Evolutionary conservation across 2,113 vertebrate genomes (phyloP).

Genomic region (Podarcis muralis): DNA sequence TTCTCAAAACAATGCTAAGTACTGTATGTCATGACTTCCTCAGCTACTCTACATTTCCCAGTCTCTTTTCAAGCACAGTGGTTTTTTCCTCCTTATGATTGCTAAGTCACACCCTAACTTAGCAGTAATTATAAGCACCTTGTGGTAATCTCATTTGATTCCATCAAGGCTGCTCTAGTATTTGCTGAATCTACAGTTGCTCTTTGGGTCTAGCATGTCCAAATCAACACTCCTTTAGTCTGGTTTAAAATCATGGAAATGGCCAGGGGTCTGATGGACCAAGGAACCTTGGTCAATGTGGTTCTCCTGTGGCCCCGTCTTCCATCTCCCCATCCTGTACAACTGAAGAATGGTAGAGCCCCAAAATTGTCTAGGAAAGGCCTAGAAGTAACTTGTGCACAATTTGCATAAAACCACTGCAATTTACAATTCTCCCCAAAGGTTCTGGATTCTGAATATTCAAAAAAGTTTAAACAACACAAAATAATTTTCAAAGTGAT

Average conservation of each 20-base stretch:
- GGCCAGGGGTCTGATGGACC: not conserved
- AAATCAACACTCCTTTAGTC: too few relatives aligned
- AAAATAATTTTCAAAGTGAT: not conserved
- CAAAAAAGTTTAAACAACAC: not conserved
- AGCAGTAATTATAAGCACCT: too few relatives aligned
- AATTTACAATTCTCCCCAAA: not conserved
- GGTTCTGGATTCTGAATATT: not conserved
- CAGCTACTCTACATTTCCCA: too few relatives aligned
- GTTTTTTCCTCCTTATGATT: too few relatives aligned
- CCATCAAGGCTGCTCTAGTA: too few relatives aligned
- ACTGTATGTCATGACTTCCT: too few relatives aligned
- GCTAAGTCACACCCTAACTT: too few relatives aligned
- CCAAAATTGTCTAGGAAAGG: not conserved
- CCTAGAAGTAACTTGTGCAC: not conserved
- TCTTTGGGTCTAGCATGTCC: too few relatives aligned
- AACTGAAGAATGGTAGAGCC: not conserved
- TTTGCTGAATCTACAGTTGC: too few relatives aligned
- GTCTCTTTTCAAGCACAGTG: too few relatives aligned
- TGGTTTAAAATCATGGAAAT: not conserved
- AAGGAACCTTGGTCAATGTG: not conserved
- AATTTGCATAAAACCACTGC: not conserved
- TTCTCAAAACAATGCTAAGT: too few relatives aligned
- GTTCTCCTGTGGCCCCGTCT: not conserved
- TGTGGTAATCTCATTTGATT: too few relatives aligned
- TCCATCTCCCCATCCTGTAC: not conserved